phyloP scores from a whole-genome alignment of 2,888 invertebrate genomes.

The Trissolcus brochymenae region DNA sequence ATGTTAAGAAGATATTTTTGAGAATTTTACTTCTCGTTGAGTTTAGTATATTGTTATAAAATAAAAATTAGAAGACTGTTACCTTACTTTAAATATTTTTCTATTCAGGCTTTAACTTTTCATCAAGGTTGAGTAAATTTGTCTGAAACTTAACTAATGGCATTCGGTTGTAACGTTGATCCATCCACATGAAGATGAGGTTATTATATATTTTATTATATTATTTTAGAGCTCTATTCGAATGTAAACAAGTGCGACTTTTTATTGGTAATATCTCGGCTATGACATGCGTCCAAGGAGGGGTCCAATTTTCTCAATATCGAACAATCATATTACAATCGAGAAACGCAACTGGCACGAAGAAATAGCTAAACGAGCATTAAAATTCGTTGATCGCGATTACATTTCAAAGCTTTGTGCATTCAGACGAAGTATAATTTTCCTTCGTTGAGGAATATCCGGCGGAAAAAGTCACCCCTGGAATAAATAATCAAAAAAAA shows the following conservation, averaged over 20 bases:
- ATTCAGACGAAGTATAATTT: constrained; percentile 54
- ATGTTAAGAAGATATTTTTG: too few species aligned
- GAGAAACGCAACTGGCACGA: constrained; percentile 66
- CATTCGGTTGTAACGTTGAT: constrained; percentile 13
- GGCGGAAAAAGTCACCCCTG: constrained; percentile 47
- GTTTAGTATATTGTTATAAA: background rate
- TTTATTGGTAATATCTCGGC: constrained; percentile 64
- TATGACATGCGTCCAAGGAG: constrained; percentile 65
- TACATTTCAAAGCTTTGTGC: constrained; percentile 47
- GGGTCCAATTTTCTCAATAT: constrained; percentile 72
- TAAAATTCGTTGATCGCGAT: constrained; percentile 58
- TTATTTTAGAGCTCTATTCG: constrained; percentile 49
- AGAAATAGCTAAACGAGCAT: constrained; percentile 58
- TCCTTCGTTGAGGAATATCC: constrained; percentile 49
- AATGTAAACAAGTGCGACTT: constrained; percentile 49
- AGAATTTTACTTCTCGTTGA: background rate
- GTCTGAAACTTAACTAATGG: constrained; percentile 12
- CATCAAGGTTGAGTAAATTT: background rate
- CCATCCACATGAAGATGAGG: constrained; percentile 13
- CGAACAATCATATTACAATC: constrained; percentile 74
- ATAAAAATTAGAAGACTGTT: background rate
- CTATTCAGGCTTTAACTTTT: background rate
- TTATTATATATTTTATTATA: too few species aligned
- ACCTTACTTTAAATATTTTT: background rate
- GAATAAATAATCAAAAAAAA: constrained; percentile 54